Base-by-base conservation (phyloP, 2,888 invertebrate genomes). In the Rotaria magnacalcarata region DNA sequence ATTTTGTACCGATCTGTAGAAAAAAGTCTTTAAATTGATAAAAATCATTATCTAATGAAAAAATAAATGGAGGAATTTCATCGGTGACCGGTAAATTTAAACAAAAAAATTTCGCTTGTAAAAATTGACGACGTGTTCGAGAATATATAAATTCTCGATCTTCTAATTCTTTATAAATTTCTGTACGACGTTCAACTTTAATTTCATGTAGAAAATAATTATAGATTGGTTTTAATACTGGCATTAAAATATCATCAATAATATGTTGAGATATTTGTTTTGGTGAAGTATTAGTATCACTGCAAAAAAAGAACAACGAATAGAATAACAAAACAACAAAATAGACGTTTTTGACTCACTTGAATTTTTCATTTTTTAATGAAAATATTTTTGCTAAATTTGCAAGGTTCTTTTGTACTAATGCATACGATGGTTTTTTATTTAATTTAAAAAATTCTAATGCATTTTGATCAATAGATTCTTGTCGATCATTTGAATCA, bases 61-160 rank as follows among this genome's bases (percentile, higher is more conserved):
- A 87, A 41, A 87, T 21, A 84, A 87, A 87, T 34, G 87, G 87
- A 2, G 87, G 60, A 21, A 85, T 80, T 60, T 87, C 87, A 67
- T 87, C 87, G 1, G 24, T 24, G 0, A 58, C 11, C 7, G 80
- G 84, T 27, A 87, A 75, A 27, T 85, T 56, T 8, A 87, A 75
- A 75, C 85, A 85, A 1, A 87, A 41, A 34, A 84, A 85, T 58
- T 84, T 85, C 43, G 84, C 84, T 27, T 47, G 50, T 34, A 87
- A 52, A 54, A 87, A 85, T 58, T 84, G 58, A 16, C 85, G 56
- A n/a, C 85, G 85, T 27, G 58, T 85, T 10, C 52, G 43, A 54
- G 85, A 85, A 75, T 85, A 87, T 19, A 87, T 74, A 43, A 43
- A 58, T 56, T 85, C 85, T 21, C 84, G 80, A 50, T 85, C 84